Evolutionary conservation across 1,140 invertebrate genomes (phyloP), one percentile per base, ranked within the genome.

Genomic region (Dendrolimus punctatus): DNA sequence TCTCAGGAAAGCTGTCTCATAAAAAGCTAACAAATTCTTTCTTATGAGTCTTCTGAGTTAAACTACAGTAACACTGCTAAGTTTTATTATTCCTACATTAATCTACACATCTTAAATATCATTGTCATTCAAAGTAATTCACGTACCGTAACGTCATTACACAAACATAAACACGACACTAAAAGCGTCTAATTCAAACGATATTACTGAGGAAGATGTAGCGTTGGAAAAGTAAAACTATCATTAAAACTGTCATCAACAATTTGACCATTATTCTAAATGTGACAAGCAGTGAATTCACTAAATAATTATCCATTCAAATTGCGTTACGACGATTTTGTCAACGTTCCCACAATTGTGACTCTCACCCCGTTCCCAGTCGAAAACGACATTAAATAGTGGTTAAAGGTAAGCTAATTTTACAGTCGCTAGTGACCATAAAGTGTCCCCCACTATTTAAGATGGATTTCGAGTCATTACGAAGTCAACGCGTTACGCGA

Each of bases 311-410:
- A 67, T 67, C 60, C 51, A 66, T 71, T 72, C 62, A 67, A 69
- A 69, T 60, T 55, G 49, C n/a, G 46, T 52, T 54, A 57, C 64
- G 60, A 65, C 60, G 53, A 45, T 53, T 61, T 55, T 49, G 50
- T 57, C 8, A 23, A 53, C 49, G 53, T 70, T 73, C 71, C 64
- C 71, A 73, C 71, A 68, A 66, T 68, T 63, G 62, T 62, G 42
- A 49, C 45, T 53, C 58, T 71, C 60, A 55, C 65, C 58, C 55
- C 55, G 59, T 70, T 68, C 64, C 65, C 71, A 73, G 66, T 60
- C 54, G 56, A 57, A 66, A 69, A 70, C 57, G 70, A 67, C 71
- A 71, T 73, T 73, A 71, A 73, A 73, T 68, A 71, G 71, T 73
- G 62, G 71, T 71, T 71, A 73, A 66, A 73, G 65, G 23, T 62